These are phyloP conservation scores for Promerops cafer DNA, from an alignment of 2,113 vertebrate species.

Conservation along the genomic window DNA sequence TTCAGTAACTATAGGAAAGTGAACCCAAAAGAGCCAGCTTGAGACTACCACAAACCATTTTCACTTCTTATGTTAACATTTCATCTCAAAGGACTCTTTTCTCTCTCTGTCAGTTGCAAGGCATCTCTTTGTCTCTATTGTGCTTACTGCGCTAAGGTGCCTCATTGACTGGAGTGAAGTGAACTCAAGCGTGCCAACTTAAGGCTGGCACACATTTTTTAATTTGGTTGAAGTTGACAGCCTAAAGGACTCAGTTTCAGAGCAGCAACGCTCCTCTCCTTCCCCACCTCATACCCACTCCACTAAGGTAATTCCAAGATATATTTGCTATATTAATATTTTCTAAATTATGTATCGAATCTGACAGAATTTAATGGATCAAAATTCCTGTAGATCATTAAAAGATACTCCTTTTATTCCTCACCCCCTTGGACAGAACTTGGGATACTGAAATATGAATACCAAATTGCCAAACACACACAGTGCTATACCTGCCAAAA, in stretches of 20 bases:
- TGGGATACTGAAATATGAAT: background rate
- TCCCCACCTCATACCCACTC: background rate
- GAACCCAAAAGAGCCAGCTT: constrained; percentile 78
- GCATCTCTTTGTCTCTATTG: constrained; percentile 77
- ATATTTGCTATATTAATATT: background rate
- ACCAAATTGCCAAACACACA: constrained; percentile 12
- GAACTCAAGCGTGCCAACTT: constrained; percentile 75
- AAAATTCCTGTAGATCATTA: background rate
- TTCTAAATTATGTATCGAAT: background rate
- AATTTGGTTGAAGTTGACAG: constrained; percentile 70
- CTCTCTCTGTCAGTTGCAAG: constrained; percentile 75
- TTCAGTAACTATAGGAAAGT: constrained; percentile 77
- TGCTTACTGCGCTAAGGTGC: constrained; percentile 72
- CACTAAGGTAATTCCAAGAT: background rate
- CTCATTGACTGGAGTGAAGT: constrained; percentile 75
- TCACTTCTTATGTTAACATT: constrained; percentile 79
- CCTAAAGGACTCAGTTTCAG: constrained; percentile 49
- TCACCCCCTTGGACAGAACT: background rate
- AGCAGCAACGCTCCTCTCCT: constrained; percentile 22
- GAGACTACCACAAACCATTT: constrained; percentile 77
- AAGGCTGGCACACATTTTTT: constrained; percentile 70
- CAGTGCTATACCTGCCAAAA: background rate
- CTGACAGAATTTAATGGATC: background rate
- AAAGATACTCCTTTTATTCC: background rate
- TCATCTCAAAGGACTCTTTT: constrained; percentile 80